A percentile compares a stretch with the other conserved stretches of the same genome.
phyloP scores from a whole-genome alignment of 2,888 invertebrate species.

The Epiblema foenella region DNA sequence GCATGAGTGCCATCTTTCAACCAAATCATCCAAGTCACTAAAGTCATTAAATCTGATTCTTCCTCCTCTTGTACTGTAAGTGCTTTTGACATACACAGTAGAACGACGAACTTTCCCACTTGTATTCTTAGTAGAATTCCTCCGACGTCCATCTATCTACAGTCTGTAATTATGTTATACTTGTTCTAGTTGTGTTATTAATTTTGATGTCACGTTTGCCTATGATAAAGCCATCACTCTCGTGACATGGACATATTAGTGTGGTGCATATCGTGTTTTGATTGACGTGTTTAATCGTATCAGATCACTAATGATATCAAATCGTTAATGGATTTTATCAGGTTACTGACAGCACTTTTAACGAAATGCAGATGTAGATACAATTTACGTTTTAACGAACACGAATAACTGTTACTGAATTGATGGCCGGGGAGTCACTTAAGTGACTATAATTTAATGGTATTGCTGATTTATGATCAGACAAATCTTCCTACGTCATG shows the following conservation, averaged over 20 bases:
- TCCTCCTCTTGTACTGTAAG: not conserved
- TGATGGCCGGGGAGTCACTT: conserved; percentile 30
- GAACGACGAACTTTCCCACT: not conserved
- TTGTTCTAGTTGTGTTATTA: conserved; percentile 1
- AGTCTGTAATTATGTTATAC: not conserved
- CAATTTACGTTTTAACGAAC: conserved; percentile 22
- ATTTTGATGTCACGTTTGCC: conserved; percentile 25
- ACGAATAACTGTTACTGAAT: conserved; percentile 25
- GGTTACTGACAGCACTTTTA: conserved; percentile 39
- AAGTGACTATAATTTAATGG: conserved; percentile 36
- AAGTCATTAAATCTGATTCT: too few species aligned
- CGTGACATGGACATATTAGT: conserved; percentile 30
- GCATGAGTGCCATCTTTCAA: not conserved
- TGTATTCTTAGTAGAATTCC: not conserved
- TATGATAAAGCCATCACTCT: conserved; percentile 30
- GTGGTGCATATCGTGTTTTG: conserved; percentile 31
- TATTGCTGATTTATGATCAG: conserved; percentile 34
- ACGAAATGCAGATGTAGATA: conserved; percentile 18
- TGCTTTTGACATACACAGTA: not conserved
- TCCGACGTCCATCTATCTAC: not conserved
- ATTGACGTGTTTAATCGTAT: conserved; percentile 34
- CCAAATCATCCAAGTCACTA: not conserved
- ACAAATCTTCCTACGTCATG: conserved; percentile 38
- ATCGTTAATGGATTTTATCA: conserved; percentile 28
- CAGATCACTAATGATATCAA: conserved; percentile 30